Percentiles rank a stretch among this genome's conserved stretches.
These are phyloP conservation scores for Nomada goodeniana DNA, from an alignment of 2,888 invertebrate species.

Conservation along the genomic window DNA sequence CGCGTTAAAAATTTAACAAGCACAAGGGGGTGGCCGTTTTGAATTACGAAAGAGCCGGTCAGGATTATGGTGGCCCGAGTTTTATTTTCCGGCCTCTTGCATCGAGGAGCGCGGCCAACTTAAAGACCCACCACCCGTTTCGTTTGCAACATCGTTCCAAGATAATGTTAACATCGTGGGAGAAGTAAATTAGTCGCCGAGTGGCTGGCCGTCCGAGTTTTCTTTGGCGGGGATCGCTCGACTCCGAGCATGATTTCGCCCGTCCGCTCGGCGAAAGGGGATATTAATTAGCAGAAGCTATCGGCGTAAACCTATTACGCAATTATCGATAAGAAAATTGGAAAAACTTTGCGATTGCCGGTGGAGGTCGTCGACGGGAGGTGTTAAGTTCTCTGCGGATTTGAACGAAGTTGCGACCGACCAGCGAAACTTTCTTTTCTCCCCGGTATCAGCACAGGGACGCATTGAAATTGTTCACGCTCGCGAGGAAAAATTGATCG, in stretches of 20 bases:
- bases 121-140: conserved; percentile 8
- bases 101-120: background rate
- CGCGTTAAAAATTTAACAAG: conserved; percentile 2
- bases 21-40: background rate
- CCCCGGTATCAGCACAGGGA: background rate
- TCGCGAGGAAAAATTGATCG: background rate
- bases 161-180: conserved; percentile 26
- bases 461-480: background rate
- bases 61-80: background rate
- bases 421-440: background rate
- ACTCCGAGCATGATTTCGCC: background rate
- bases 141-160: background rate
- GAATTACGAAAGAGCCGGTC: background rate
- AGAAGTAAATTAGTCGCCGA: conserved; percentile 25
- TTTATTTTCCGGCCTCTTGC: conserved; percentile 13
- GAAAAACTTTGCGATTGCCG: conserved; percentile 7
- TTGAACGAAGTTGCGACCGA: background rate
- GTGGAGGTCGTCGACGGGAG: too few relatives aligned
- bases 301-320: conserved; percentile 23
- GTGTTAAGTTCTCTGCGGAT: background rate
- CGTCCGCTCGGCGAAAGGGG: background rate
- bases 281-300: conserved; percentile 35
- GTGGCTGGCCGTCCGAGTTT: background rate
- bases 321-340: conserved; percentile 19
- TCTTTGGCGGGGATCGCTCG: conserved; percentile 27